Evolutionary conservation across 1,140 invertebrate genomes (phyloP).

Genomic region (Trachymyrmex cornetzi): DNA sequence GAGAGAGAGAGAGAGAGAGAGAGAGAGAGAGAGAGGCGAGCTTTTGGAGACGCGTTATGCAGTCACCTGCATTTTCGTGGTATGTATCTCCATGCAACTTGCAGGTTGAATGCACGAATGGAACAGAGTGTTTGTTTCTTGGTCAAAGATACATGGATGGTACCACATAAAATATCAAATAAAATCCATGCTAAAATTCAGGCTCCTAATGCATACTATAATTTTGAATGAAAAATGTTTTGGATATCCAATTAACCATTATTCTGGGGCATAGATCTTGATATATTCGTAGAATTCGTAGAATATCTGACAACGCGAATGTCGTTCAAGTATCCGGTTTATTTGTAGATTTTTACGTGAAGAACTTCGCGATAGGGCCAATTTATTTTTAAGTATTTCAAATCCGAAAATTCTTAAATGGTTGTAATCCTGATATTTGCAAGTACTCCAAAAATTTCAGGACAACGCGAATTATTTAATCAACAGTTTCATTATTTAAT

Average conservation of each 20-base stretch:
- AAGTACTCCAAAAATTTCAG: background rate
- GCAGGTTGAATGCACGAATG: background rate
- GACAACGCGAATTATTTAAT: background rate
- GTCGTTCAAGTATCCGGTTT: background rate
- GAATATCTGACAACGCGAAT: background rate
- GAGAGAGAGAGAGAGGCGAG: background rate
- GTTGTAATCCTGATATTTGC: background rate
- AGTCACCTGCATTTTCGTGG: slow-evolving; percentile 2
- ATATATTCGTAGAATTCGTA: background rate
- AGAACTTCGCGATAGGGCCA: background rate
- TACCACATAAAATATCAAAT: background rate
- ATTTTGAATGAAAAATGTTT: slow-evolving; percentile 1
- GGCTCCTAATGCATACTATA: background rate
- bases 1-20: background rate
- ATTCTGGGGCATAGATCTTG: background rate
- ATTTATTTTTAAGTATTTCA: slow-evolving; percentile 6
- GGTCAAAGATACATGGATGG: background rate
- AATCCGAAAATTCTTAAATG: background rate
- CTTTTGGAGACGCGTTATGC: slow-evolving; percentile 23
- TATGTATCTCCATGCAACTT: slow-evolving; percentile 11
- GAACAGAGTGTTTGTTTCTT: slow-evolving; percentile 30
- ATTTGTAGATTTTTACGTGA: background rate
- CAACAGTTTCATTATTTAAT: background rate
- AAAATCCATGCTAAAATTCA: background rate
- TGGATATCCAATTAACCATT: background rate